Conservation (phyloP, 1,140 invertebrate genomes). For the Portunus trituberculatus region DNA sequence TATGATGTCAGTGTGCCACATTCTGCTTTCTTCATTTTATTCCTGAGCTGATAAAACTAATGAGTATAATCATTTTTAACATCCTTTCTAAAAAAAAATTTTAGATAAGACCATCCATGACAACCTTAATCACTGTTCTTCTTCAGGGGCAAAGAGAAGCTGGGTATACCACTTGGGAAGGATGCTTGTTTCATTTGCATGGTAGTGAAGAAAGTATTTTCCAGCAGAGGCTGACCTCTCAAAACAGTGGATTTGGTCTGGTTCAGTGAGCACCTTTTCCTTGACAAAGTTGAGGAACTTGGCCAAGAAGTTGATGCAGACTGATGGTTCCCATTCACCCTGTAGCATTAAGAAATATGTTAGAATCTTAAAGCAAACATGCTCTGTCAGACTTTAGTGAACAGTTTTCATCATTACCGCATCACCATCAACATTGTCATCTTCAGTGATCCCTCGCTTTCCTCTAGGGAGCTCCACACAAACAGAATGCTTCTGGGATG, state of each 20-base stretch:
- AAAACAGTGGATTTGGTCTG: neutral
- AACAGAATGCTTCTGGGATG: too few species aligned
- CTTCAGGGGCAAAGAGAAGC: neutral
- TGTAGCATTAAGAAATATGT: neutral
- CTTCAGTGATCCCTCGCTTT: too few species aligned
- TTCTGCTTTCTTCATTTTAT: too few species aligned
- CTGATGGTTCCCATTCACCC: conserved; percentile 18
- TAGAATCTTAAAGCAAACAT: too few species aligned
- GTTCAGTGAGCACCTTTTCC: neutral
- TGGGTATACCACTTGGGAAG: conserved; percentile 27
- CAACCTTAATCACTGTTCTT: neutral
- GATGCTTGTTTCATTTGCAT: neutral
- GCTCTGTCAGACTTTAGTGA: too few species aligned
- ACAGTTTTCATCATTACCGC: too few species aligned
- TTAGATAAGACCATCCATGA: neutral
- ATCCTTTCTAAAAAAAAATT: neutral
- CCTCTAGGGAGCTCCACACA: too few species aligned
- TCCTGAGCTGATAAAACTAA: too few species aligned
- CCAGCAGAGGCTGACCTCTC: neutral
- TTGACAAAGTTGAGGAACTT: conserved; percentile 41
- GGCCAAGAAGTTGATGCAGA: conserved; percentile 26
- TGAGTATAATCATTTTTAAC: neutral
- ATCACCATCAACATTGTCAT: too few species aligned
- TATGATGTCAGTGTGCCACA: too few species aligned
- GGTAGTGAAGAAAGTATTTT: neutral